These are phyloP conservation scores for Mallateleia sp. DNA, from an alignment of 2,888 invertebrate species.

Conservation along the genomic window DNA sequence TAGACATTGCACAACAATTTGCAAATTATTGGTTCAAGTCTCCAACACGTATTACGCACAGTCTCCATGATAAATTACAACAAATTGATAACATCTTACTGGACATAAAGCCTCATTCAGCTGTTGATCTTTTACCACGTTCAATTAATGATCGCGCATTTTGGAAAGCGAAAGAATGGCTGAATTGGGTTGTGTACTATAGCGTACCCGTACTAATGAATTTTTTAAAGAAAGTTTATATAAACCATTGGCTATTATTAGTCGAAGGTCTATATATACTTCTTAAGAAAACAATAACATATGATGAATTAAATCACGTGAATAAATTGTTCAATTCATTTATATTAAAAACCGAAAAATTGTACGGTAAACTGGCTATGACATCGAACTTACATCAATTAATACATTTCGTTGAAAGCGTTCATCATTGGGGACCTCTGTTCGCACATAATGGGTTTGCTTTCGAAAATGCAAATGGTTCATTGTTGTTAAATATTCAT, in stretches of 20 bases:
- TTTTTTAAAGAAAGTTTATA: neutral
- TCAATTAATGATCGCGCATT: slow-evolving; percentile 14
- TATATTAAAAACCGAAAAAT: neutral
- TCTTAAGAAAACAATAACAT: neutral
- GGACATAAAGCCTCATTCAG: slow-evolving; percentile 6
- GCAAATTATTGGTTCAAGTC: slow-evolving; percentile 37
- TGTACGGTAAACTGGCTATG: slow-evolving; percentile 27
- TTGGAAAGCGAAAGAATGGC: slow-evolving; percentile 42
- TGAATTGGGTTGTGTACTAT: slow-evolving; percentile 49
- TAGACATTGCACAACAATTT: slow-evolving; percentile 51
- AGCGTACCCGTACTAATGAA: slow-evolving; percentile 37
- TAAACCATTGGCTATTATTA: neutral
- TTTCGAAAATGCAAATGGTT: slow-evolving; percentile 37
- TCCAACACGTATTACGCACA: neutral
- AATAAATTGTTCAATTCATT: neutral
- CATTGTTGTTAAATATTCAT: neutral
- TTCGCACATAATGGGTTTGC: slow-evolving; percentile 17
- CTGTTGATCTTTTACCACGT: slow-evolving; percentile 34
- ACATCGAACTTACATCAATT: slow-evolving; percentile 46
- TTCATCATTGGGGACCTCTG: slow-evolving; percentile 47
- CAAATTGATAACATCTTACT: slow-evolving; percentile 20
- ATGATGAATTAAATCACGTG: neutral
- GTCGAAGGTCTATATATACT: slow-evolving; percentile 1
- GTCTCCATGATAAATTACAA: neutral
- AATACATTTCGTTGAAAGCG: slow-evolving; percentile 43